These are phyloP conservation scores for Pangasius djambal DNA, from an alignment of 2,797 vertebrate genomes.

Conservation along the genomic window DNA sequence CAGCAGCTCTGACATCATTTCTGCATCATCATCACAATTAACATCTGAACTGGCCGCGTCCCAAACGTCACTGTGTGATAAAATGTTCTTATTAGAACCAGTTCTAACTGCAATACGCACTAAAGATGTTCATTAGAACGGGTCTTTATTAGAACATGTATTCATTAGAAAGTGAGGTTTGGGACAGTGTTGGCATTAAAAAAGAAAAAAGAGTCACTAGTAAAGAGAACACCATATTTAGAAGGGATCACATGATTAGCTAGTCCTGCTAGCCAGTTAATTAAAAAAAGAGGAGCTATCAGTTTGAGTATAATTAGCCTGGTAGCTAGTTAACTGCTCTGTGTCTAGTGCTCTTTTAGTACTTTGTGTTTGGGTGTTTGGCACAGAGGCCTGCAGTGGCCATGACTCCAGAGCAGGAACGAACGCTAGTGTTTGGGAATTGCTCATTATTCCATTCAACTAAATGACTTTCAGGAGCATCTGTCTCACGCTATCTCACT, in stretches of 20 bases:
- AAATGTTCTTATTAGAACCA: not conserved
- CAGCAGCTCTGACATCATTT: not conserved
- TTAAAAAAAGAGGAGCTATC: not conserved
- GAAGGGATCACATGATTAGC: not conserved
- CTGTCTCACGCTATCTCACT: not conserved
- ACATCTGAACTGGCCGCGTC: not conserved
- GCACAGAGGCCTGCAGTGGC: not conserved
- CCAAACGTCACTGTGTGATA: not conserved
- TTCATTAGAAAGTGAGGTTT: not conserved
- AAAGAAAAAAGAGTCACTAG: not conserved
- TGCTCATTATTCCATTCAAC: not conserved
- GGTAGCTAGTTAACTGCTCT: not conserved
- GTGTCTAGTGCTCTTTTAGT: not conserved
- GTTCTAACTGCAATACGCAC: not conserved
- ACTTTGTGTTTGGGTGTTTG: not conserved
- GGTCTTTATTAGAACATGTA: not conserved
- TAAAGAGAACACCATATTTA: not conserved
- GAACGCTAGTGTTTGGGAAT: not conserved
- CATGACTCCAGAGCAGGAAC: not conserved
- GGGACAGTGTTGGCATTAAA: not conserved
- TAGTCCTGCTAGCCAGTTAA: constrained; percentile 22
- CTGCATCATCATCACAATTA: not conserved
- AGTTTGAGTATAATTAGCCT: not conserved
- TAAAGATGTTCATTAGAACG: not conserved
- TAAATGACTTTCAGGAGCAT: not conserved